These are phyloP conservation scores for Drosophila fungiperda DNA, from an alignment of 2,888 invertebrate genomes.

Conservation along the genomic window DNA sequence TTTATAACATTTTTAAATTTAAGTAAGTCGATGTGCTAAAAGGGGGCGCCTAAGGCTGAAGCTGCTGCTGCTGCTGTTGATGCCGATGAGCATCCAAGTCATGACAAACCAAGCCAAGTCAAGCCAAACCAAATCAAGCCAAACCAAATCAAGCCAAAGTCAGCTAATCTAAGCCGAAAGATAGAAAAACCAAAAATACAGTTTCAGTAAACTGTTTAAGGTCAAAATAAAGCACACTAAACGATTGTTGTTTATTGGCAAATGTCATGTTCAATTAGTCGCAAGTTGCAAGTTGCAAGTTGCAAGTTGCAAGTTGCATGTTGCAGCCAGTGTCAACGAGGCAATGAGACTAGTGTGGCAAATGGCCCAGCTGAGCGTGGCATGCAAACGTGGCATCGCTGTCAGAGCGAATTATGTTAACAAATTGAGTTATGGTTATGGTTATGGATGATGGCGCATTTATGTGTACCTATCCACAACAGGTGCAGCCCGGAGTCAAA, in stretches of 20 bases:
- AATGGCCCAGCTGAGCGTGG: slow-evolving; percentile 51
- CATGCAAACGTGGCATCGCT: slow-evolving; percentile 61
- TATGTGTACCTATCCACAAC: slow-evolving; percentile 21
- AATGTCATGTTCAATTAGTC: slow-evolving; percentile 77
- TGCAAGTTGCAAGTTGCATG: not conserved
- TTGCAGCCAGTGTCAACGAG: slow-evolving; percentile 52
- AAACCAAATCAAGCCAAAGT: not conserved
- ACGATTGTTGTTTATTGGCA: slow-evolving; percentile 77
- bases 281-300: slow-evolving; percentile 16
- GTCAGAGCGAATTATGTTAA: slow-evolving; percentile 63
- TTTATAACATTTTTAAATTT: slow-evolving; percentile 14
- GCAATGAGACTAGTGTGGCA: slow-evolving; percentile 44
- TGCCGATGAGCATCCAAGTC: slow-evolving; percentile 1
- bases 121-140: not conserved
- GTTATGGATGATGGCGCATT: slow-evolving; percentile 56
- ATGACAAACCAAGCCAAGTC: not conserved
- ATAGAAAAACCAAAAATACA: not conserved
- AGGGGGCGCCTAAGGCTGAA: slow-evolving; percentile 8
- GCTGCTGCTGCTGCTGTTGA: slow-evolving; percentile 5
- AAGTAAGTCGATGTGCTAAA: not conserved
- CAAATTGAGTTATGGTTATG: slow-evolving; percentile 64
- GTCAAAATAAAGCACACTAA: slow-evolving; percentile 65
- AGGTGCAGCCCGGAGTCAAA: slow-evolving; percentile 50
- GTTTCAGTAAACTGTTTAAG: slow-evolving; percentile 50
- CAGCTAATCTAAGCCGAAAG: not conserved